phyloP scores from a whole-genome alignment of 37 sponge, comb jelly and placozoan genomes.

The Hexactinellida sp. region DNA sequence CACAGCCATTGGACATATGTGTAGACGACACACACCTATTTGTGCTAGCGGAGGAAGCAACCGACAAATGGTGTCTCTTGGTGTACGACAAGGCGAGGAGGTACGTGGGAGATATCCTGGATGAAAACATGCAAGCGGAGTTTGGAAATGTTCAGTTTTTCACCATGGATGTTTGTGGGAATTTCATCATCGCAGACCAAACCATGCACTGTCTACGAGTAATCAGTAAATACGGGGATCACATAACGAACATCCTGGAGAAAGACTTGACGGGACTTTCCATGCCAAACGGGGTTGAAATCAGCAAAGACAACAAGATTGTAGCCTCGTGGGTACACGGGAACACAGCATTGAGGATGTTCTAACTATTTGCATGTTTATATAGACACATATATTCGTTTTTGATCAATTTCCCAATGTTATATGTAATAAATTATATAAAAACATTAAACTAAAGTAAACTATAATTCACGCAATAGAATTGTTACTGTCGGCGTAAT shows the following conservation, averaged over 20 bases:
- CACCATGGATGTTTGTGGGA: not conserved
- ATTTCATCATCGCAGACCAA: not conserved
- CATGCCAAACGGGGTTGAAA: conserved; percentile 12
- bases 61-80: not conserved
- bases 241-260: not conserved
- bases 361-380: not conserved
- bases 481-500: too few relatives aligned
- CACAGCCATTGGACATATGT: not conserved
- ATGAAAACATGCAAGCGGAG: not conserved
- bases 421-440: not conserved
- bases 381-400: not conserved
- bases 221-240: not conserved
- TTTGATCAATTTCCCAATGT: not conserved
- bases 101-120: not conserved
- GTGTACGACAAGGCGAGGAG: not conserved
- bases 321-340: not conserved
- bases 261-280: not conserved
- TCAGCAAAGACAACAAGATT: not conserved
- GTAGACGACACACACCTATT: not conserved
- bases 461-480: too few relatives aligned
- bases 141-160: conserved; percentile 11
- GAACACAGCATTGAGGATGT: not conserved
- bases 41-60: not conserved
- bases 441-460: not conserved
- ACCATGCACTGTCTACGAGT: not conserved